Conservation (phyloP, 2,113 vertebrate genomes). For the Grammatotria lemairii region DNA sequence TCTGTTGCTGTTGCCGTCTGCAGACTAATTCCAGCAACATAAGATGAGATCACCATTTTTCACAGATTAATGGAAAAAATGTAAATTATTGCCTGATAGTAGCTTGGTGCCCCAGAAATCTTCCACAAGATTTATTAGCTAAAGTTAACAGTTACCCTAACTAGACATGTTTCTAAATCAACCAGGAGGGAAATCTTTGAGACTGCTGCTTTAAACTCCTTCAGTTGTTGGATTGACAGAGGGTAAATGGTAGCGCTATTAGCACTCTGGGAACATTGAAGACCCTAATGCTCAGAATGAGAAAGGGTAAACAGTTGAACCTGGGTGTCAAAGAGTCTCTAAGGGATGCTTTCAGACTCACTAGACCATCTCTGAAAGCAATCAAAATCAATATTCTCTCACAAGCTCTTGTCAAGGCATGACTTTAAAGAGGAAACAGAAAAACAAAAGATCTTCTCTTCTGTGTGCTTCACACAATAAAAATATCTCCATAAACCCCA, state of each 20-base stretch:
- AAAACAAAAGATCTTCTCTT: neutral
- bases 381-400: slow-evolving; percentile 18
- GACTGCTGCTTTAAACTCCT: slow-evolving; percentile 8
- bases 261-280: slow-evolving; percentile 10
- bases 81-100: neutral
- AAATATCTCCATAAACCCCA: neutral
- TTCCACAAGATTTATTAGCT: neutral
- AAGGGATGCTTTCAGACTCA: slow-evolving; percentile 7
- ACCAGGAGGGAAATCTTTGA: neutral
- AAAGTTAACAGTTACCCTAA: neutral
- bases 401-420: neutral
- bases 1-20: neutral
- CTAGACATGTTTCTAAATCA: neutral
- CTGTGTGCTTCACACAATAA: neutral
- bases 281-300: neutral
- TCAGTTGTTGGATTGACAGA: slow-evolving; percentile 15
- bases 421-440: neutral
- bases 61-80: neutral
- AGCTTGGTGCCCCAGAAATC: neutral
- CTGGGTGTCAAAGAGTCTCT: slow-evolving; percentile 15
- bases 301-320: neutral
- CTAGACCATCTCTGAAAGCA: slow-evolving; percentile 2
- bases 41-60: neutral
- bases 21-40: neutral
- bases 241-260: slow-evolving; percentile 13